Percentiles rank a stretch among this genome's conserved stretches.
Conservation (phyloP, 2,113 vertebrate species). For the Thamnaconus septentrionalis region DNA sequence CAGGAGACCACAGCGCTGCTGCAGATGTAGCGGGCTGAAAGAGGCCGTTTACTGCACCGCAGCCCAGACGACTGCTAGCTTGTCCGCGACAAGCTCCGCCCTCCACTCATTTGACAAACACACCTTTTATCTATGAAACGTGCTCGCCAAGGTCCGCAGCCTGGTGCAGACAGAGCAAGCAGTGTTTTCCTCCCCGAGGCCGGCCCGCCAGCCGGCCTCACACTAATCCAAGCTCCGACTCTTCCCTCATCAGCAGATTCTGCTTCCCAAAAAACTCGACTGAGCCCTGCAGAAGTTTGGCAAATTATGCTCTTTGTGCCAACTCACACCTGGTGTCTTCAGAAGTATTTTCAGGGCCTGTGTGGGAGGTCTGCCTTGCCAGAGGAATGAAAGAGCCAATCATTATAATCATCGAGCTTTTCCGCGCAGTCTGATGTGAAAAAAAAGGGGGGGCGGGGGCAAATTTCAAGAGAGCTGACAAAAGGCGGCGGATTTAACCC, state of each 20-base stretch:
- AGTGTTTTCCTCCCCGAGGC: slow-evolving; percentile 45
- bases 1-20: no score
- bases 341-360: slow-evolving; percentile 18
- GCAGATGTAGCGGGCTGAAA: no score
- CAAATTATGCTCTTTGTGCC: slow-evolving; percentile 31
- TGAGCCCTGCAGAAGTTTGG: slow-evolving; percentile 28
- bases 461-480: no score
- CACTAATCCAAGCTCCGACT: slow-evolving; percentile 34
- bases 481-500: slow-evolving; percentile 18
- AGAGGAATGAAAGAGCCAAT: slow-evolving; percentile 40
- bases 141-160: slow-evolving; percentile 23
- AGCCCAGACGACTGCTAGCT: no score
- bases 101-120: slow-evolving; percentile 33
- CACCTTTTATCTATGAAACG: slow-evolving; percentile 42
- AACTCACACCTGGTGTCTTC: slow-evolving; percentile 27
- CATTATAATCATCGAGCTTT: slow-evolving; percentile 28
- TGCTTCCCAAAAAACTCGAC: slow-evolving; percentile 10
- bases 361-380: slow-evolving; percentile 16
- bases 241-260: slow-evolving; percentile 41
- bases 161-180: slow-evolving; percentile 41
- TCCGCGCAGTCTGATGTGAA: slow-evolving; percentile 18
- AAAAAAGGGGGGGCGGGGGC: slow-evolving; percentile 6
- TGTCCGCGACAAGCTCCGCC: slow-evolving; percentile 2
- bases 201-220: neutral
- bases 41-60: no score